Evolutionary conservation across 2,797 vertebrate species (phyloP), one percentile per base, ranked within the genome.

Genomic region (Salarias fasciatus): DNA sequence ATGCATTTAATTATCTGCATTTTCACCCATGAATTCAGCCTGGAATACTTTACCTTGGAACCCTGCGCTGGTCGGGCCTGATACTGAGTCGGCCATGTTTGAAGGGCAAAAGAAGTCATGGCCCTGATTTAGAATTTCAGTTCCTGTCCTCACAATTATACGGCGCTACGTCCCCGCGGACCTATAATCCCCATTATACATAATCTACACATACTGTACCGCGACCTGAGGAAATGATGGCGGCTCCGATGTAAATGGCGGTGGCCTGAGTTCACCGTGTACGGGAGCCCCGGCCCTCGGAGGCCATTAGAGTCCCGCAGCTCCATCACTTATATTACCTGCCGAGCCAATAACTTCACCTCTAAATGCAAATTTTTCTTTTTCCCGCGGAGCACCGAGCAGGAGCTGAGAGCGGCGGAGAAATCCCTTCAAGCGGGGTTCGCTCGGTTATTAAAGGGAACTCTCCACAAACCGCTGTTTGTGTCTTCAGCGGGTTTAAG

Each of bases 301-400:
- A 85, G 81, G 50, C 68, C 38, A 72, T 74, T 80, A n/a, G 31
- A 64, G 61, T 51, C 45, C 51, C 41, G 50, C 14, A 50, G 67
- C 61, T 8, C 46, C 61, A 51, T 59, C 46, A 44, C 48, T 62
- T 51, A 14, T 46, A 55, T 62, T 67, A 42, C 62, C 44, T 51
- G 18, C 66, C 24, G 46, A 76, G 63, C 42, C 62, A 35, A 72
- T 68, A 64, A 75, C 41, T 63, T 76, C 57, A 72, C 70, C 84
- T 80, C 75, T 77, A 77, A 86, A 84, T 88, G 77, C 53, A 76
- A 79, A 80, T 86, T 57, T 53, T 14, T 61, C 40, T 41, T 86
- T 57, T 53, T 14, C 61, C 40, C 41, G 33, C 44, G 28, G 30
- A 61, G 55, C 50, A 38, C 73, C 69, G 74, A 42, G 54, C 45